Evolutionary conservation across 1,140 invertebrate genomes (phyloP), one percentile per base, ranked within the genome.

Genomic region (Chymomyza costata): DNA sequence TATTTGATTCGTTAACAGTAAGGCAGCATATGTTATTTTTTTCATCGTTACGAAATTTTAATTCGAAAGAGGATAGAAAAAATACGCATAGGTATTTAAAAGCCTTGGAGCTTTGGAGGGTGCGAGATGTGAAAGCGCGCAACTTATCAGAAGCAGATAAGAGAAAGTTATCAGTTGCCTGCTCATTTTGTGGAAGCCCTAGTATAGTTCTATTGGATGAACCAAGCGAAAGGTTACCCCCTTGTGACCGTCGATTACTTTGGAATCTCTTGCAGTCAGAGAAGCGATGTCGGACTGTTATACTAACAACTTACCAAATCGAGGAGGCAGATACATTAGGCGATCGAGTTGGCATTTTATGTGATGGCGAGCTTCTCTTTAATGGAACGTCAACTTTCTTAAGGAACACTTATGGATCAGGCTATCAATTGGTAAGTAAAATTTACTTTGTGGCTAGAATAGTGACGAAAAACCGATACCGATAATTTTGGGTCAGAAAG

Each of bases 241-340:
- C 37, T 8, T 51, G 46, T 17, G 53, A 55, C 1, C 13, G 47
- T 6, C 19, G 46, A 28, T 8, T 51, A 35, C 5, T 55, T 16
- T 55, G 53, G 52, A 17, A 55, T 7, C 6, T 55, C 10, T 7
- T 55, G 14, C 46, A 25, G n/a, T 2, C 7, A 6, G 52, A 55
- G 11, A 41, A 55, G 15, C 46, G 14, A 34, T 25, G 52, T 25
- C 35, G 52, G 8, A 34, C 52, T 37, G 17, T 55, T 5, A 51
- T 55, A 16, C n/a, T 55, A 7, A 40, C 52, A 6, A 55, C 46
- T 10, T 50, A 50, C 5, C 52, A 55, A 5, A 51, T 56, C 5
- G 47, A 56, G 10, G 47, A 50, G 35, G 37, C 52, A 2, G 47
- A 56, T 18, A 10, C 17, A 25, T 11, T 51, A 25, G 53, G 37